These are phyloP conservation scores for Diaphora mendica DNA, from an alignment of 2,888 invertebrate genomes.

Conservation along the genomic window DNA sequence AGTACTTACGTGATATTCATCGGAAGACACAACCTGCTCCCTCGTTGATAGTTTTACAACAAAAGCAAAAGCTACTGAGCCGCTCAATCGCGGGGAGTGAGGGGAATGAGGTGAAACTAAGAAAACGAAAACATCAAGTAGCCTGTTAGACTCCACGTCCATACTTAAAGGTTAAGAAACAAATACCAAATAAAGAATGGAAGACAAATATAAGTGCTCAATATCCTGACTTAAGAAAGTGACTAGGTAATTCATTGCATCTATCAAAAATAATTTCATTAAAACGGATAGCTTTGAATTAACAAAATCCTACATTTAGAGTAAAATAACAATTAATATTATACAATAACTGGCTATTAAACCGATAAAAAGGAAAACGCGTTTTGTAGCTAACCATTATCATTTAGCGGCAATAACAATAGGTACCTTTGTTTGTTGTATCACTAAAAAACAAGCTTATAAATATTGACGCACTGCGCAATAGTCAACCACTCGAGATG, in stretches of 20 bases:
- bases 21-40: too few species aligned
- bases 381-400: conserved; percentile 34
- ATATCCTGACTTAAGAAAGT: background rate
- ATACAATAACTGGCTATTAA: conserved; percentile 23
- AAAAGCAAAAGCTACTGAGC: too few species aligned
- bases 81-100: too few species aligned
- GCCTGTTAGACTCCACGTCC: too few species aligned
- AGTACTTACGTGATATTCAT: too few species aligned
- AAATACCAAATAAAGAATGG: background rate
- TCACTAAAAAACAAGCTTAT: conserved; percentile 16
- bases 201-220: background rate
- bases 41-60: too few species aligned
- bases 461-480: conserved; percentile 18
- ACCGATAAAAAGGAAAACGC: conserved; percentile 26
- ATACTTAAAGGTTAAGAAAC: too few species aligned
- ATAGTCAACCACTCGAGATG: conserved; percentile 31
- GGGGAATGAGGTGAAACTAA: too few species aligned
- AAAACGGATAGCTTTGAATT: background rate
- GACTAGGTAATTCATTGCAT: too few species aligned
- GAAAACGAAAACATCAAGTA: too few species aligned
- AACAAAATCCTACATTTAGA: background rate
- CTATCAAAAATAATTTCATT: background rate
- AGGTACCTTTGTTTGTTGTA: conserved; percentile 28
- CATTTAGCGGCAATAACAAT: conserved; percentile 20
- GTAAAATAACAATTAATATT: background rate